Conservation (phyloP, 2,113 vertebrate species). For the Cyprinus carpio region DNA sequence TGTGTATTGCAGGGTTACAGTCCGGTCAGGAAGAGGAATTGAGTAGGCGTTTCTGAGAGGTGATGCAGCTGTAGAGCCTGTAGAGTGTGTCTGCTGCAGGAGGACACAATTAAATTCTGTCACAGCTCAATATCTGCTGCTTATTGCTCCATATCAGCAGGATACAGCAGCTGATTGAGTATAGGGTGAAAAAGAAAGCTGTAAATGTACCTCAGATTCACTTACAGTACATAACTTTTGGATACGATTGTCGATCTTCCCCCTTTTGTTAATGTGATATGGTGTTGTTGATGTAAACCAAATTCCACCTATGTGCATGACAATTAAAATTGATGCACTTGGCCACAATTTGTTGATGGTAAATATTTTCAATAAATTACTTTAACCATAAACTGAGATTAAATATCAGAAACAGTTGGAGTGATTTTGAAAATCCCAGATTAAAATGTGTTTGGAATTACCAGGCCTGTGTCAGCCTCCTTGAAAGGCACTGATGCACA, state of each 20-base stretch:
- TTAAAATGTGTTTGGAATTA: neutral
- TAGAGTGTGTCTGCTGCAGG: conserved; percentile 14
- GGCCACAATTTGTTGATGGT: neutral
- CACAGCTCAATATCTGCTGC: neutral
- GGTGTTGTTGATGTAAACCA: neutral
- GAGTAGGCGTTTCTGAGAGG: conserved; percentile 4
- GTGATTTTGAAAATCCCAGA: neutral
- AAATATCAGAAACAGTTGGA: conserved; percentile 15
- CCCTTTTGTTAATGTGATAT: neutral
- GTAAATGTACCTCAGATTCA: neutral
- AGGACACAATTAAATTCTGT: conserved; percentile 24
- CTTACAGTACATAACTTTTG: neutral
- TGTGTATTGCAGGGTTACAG: conserved; percentile 31
- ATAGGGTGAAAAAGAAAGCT: neutral
- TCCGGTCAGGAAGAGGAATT: conserved; percentile 20
- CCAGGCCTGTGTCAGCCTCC: conserved; percentile 15
- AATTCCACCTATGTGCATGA: neutral
- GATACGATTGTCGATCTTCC: neutral
- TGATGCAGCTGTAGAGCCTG: conserved; percentile 3
- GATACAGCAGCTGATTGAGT: neutral
- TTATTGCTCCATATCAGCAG: conserved; percentile 13
- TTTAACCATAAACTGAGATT: neutral
- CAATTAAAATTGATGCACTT: neutral
- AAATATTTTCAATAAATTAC: neutral
- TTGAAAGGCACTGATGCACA: conserved; percentile 16